phyloP scores from a whole-genome alignment of 2,113 vertebrate species.

The Nipponia nippon region DNA sequence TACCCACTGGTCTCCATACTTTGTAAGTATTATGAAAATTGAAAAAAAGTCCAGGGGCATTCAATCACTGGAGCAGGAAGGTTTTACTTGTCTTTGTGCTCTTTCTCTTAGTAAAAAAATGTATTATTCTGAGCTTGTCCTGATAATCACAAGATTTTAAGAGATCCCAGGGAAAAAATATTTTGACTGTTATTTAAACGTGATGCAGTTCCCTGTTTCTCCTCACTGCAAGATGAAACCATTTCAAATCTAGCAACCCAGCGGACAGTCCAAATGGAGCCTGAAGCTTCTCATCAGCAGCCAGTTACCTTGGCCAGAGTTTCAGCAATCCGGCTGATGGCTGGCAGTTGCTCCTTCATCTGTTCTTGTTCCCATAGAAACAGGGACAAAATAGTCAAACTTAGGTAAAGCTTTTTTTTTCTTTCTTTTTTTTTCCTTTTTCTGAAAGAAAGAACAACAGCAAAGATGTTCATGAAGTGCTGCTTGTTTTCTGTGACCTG shows the following conservation, averaged over 20 bases:
- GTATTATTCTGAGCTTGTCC: not conserved
- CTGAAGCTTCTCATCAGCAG: not conserved
- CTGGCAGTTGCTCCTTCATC: not conserved
- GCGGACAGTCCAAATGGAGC: not conserved
- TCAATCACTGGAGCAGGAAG: not conserved
- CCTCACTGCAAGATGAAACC: not conserved
- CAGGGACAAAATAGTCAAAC: not conserved
- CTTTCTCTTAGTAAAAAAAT: not conserved
- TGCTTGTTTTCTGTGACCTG: not conserved
- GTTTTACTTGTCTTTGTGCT: not conserved
- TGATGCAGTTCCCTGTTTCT: not conserved
- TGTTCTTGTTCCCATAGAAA: slow-evolving; percentile 37
- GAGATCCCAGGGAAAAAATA: not conserved
- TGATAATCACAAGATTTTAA: not conserved
- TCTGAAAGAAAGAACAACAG: not conserved
- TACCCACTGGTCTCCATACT: not conserved
- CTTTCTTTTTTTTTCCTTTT: fast-evolving
- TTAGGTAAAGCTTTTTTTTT: not conserved
- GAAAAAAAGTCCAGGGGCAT: not conserved
- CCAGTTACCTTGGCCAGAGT: not conserved
- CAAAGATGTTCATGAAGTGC: not conserved
- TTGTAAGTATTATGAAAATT: not conserved
- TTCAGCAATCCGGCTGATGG: not conserved
- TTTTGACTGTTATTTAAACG: not conserved
- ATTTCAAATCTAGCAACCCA: not conserved